Conservation (phyloP, 2,797 vertebrate genomes). For the Oreortyx pictus region DNA sequence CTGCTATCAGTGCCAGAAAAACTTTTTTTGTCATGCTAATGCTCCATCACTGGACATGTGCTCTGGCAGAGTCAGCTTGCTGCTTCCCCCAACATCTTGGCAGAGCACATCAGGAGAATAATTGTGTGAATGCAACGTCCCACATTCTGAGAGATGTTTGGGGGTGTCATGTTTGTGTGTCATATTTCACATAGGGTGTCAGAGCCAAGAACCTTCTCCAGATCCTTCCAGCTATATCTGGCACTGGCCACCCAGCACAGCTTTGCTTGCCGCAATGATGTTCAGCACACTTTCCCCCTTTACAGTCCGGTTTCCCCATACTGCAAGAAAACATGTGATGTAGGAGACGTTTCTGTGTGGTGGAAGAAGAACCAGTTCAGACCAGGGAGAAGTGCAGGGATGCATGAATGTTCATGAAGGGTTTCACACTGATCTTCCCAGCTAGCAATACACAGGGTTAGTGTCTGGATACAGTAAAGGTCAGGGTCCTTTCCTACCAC, state of each 20-base stretch:
- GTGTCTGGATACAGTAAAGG: neutral
- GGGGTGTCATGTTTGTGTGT: neutral
- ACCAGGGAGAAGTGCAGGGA: neutral
- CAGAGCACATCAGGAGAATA: neutral
- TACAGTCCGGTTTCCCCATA: rapidly evolving
- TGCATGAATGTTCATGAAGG: neutral
- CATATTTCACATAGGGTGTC: neutral
- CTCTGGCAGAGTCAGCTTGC: neutral
- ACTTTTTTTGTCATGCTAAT: neutral
- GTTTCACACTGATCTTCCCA: neutral
- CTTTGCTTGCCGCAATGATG: rapidly evolving
- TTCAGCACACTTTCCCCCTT: neutral
- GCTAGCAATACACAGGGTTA: neutral
- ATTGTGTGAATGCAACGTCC: neutral
- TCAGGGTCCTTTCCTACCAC: neutral
- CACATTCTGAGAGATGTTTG: neutral
- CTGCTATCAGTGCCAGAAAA: neutral
- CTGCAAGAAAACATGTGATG: neutral
- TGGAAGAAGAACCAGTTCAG: neutral
- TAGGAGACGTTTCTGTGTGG: neutral
- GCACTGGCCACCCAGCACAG: neutral
- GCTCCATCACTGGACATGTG: neutral
- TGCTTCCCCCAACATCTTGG: neutral
- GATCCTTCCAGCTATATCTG: neutral
- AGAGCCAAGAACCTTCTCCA: neutral